Conservation (phyloP, 2,888 invertebrate species). For the Napeogenes inachia region DNA sequence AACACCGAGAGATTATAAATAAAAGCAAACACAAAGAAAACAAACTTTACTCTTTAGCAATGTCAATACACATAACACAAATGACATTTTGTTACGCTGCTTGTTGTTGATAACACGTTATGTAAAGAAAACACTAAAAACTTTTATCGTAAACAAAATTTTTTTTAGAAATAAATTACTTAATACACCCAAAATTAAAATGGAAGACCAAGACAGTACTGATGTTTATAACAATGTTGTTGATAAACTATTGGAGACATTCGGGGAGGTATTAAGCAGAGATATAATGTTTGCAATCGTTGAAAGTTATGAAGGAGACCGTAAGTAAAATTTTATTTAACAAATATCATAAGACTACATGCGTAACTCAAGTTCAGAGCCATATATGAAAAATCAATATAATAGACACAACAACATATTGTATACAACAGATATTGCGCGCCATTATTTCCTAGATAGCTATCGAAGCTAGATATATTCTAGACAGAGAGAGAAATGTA, state of each 20-base stretch:
- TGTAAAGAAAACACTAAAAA: slow-evolving; percentile 5
- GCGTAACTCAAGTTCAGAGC: slow-evolving; percentile 2
- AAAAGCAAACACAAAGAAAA: no score
- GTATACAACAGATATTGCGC: slow-evolving; percentile 28
- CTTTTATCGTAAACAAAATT: slow-evolving; percentile 5
- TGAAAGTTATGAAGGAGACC: slow-evolving; percentile 57
- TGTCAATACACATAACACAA: background rate
- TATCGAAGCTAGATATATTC: slow-evolving; percentile 13
- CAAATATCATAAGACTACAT: slow-evolving; percentile 1
- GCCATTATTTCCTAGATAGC: slow-evolving; percentile 24
- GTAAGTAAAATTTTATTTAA: slow-evolving; percentile 48
- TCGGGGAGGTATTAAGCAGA: slow-evolving; percentile 48
- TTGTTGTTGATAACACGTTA: slow-evolving; percentile 5
- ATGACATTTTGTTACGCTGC: background rate
- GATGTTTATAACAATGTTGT: slow-evolving; percentile 41
- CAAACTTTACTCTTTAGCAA: background rate
- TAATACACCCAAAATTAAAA: slow-evolving; percentile 14
- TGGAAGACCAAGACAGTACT: slow-evolving; percentile 28
- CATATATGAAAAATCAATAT: slow-evolving; percentile 4
- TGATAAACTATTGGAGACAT: slow-evolving; percentile 52
- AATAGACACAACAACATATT: slow-evolving; percentile 3
- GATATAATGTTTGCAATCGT: slow-evolving; percentile 56
- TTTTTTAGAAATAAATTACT: background rate
- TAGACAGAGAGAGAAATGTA: slow-evolving; percentile 13
- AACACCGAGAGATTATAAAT: no score